Conservation (phyloP, 2,113 vertebrate genomes). For the Marcusenius ussheri region DNA sequence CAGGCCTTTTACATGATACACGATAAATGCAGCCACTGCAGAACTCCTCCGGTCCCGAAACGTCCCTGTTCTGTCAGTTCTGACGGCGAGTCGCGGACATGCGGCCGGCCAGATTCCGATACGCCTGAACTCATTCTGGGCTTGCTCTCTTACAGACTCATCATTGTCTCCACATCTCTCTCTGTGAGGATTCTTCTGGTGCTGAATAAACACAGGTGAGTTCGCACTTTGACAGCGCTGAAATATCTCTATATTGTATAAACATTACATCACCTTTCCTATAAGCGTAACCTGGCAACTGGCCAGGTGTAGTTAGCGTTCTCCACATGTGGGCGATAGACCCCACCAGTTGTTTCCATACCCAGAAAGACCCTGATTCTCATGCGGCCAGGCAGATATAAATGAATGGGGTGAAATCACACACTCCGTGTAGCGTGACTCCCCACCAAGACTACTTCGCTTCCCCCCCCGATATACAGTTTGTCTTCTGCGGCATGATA, state of each 20-base stretch:
- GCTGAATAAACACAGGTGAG: slow-evolving; percentile 64
- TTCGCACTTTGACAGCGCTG: slow-evolving; percentile 54
- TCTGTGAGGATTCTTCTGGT: slow-evolving; percentile 49
- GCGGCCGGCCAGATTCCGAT: slow-evolving; percentile 24
- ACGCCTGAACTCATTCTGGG: slow-evolving; percentile 19
- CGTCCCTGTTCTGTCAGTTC: slow-evolving; percentile 26
- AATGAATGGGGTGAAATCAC: slow-evolving; percentile 13
- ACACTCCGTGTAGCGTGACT: slow-evolving; percentile 6
- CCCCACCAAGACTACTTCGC: background rate
- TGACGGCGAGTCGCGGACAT: slow-evolving; percentile 25
- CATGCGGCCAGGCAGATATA: background rate
- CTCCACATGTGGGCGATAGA: background rate
- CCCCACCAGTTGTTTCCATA: background rate
- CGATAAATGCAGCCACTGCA: slow-evolving; percentile 16
- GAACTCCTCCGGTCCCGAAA: background rate
- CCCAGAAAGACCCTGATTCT: background rate
- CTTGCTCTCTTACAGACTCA: slow-evolving; percentile 41
- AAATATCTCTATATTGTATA: slow-evolving; percentile 61
- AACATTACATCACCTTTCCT: slow-evolving; percentile 60
- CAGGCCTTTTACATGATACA: slow-evolving; percentile 24
- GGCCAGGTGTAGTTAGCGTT: slow-evolving; percentile 13
- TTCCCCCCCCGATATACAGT: background rate
- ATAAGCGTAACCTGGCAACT: slow-evolving; percentile 52
- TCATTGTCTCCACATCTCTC: slow-evolving; percentile 46
- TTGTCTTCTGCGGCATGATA: background rate